phyloP scores from a whole-genome alignment of 2,797 vertebrate species.

The Emydoidea blandingii region DNA sequence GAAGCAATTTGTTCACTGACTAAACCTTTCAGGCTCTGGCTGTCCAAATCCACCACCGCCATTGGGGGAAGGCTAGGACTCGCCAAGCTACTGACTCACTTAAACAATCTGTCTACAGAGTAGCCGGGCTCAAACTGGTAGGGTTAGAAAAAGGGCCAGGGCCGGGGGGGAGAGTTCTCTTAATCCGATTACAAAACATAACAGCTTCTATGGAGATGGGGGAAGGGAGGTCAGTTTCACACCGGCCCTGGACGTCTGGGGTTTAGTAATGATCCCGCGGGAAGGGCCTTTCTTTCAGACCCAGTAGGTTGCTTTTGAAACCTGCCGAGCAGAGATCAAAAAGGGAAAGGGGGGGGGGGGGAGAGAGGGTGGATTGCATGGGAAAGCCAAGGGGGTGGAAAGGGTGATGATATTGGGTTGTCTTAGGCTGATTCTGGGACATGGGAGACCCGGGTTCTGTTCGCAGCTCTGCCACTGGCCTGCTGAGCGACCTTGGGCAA shows the following conservation, averaged over 20 bases:
- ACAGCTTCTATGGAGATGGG: conserved; percentile 32
- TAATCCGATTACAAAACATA: conserved; percentile 71
- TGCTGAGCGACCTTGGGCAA: rapidly evolving
- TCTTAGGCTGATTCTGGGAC: background rate
- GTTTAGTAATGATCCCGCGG: conserved; percentile 63
- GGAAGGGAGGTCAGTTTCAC: conserved; percentile 18
- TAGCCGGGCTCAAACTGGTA: background rate
- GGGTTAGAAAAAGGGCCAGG: background rate
- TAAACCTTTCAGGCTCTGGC: conserved; percentile 70
- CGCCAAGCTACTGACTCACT: background rate
- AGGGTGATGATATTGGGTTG: background rate
- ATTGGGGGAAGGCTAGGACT: background rate
- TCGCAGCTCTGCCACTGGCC: rapidly evolving
- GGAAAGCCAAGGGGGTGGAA: conserved; percentile 31
- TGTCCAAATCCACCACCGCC: background rate
- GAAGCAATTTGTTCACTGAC: conserved; percentile 79
- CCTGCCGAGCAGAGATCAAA: background rate
- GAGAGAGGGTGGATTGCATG: conserved; percentile 6
- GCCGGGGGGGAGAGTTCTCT: background rate
- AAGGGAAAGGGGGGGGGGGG: background rate
- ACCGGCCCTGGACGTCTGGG: conserved; percentile 13
- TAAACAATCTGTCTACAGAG: background rate
- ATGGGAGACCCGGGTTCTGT: background rate
- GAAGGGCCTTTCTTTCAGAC: conserved; percentile 35
- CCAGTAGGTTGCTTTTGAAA: conserved; percentile 48